Percentiles rank a stretch among this genome's conserved stretches.
phyloP scores from a whole-genome alignment of 2,113 vertebrate genomes.

The Marcusenius ussheri region DNA sequence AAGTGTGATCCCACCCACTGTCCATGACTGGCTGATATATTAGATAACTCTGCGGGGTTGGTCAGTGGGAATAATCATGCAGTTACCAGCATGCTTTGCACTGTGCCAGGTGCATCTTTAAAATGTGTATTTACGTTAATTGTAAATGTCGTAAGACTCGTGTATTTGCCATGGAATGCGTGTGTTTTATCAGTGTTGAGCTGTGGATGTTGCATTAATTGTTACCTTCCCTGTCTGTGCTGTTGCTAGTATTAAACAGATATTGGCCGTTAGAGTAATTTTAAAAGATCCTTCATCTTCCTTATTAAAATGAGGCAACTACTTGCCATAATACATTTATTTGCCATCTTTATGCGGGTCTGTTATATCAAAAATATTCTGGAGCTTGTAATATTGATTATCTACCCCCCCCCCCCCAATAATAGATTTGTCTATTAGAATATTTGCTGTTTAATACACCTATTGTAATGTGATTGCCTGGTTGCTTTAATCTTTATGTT shows the following conservation, averaged over 20 bases:
- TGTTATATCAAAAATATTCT: neutral
- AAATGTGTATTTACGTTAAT: too few species aligned
- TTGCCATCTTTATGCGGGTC: neutral
- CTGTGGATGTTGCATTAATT: neutral
- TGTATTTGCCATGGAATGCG: too few species aligned
- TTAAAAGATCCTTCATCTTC: neutral
- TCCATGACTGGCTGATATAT: too few species aligned
- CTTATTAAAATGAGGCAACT: neutral
- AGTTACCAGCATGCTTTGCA: too few species aligned
- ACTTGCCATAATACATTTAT: neutral
- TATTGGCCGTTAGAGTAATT: neutral
- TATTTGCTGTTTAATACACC: neutral
- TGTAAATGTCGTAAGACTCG: too few species aligned
- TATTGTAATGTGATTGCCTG: neutral
- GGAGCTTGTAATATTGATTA: too few species aligned
- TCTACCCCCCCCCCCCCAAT: too few species aligned
- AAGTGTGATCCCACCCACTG: too few species aligned
- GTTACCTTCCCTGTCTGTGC: neutral
- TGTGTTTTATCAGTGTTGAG: too few species aligned
- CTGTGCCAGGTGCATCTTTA: too few species aligned
- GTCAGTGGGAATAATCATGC: too few species aligned
- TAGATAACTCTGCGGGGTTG: too few species aligned
- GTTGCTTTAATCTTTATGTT: neutral
- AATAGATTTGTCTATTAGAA: neutral
- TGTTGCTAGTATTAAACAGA: neutral